Evolutionary conservation across 2,797 vertebrate genomes (phyloP), one percentile per base, ranked within the genome.

Genomic region (Yasuhikotakia modesta): DNA sequence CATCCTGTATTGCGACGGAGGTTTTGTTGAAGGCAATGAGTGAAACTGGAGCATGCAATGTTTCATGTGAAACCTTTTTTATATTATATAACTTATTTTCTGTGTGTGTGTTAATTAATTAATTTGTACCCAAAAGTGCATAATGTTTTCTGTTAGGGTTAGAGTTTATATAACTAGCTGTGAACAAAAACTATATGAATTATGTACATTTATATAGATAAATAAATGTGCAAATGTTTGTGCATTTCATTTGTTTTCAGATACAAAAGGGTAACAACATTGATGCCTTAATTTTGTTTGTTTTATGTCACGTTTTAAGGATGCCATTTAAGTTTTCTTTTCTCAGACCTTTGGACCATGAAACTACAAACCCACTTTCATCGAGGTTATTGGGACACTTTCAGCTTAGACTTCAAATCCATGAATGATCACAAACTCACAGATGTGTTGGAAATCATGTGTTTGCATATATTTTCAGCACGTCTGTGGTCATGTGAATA

Each of bases 1-100:
- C 85, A 89, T 87, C 85, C 87, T 79, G 57, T n/a, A 3, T 72
- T 83, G 72, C 87, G 83, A 86, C 83, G 88, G 55, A 80, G 84
- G 87, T 85, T 83, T 75, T 73, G 80, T 85, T 78, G 86, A 87
- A 87, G 74, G 50, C 85, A 84, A 14, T 58, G 58, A 70, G 57
- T 69, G 69, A 30, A 72, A 66, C 3, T 22, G 57, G n/a, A 19
- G 60, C 46, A 71, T 32, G 17, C 27, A 24, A 22, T 39, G 21
- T 70, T 48, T 48, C 46, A 48, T 48, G 13, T 50, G 13, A 3
- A 1, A 27, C 5, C 50, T 52, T 19, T 39, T 53, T 50, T 52
- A 48, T 43, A 68, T 70, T 4, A 21, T 46, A n/a, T n/a, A n/a
- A 16, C 61, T 55, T 24, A n/a, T 16, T 19, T 65, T 57, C 12